Percentiles rank a stretch among this genome's conserved stretches.
Conservation (phyloP, 2,888 invertebrate species). For the Lordiphosa fenestrarum region DNA sequence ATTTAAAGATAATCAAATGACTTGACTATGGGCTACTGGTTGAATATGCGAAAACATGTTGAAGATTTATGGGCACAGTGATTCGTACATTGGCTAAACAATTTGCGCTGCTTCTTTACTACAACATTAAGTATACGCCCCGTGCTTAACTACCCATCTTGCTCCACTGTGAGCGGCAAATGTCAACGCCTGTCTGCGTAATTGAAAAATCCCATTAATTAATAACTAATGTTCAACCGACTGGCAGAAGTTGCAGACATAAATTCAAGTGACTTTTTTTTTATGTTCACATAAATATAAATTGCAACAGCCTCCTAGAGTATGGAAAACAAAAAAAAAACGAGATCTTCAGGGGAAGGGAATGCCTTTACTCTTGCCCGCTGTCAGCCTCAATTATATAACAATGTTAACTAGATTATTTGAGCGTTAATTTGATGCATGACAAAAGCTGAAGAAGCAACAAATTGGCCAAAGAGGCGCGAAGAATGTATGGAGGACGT, state of each 20-base stretch:
- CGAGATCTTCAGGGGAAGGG: constrained; percentile 2
- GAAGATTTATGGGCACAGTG: constrained; percentile 21
- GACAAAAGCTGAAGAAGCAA: constrained; percentile 53
- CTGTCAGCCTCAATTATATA: constrained; percentile 68
- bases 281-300: constrained; percentile 54
- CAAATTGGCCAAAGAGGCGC: constrained; percentile 68
- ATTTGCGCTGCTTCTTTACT: constrained; percentile 16
- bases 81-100: background rate
- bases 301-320: constrained; percentile 33
- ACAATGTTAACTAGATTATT: constrained; percentile 65
- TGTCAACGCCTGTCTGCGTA: constrained; percentile 66
- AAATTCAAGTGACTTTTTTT: constrained; percentile 40
- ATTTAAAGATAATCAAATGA: constrained; percentile 38
- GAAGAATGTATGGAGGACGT: constrained; percentile 32
- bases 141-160: background rate
- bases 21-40: constrained; percentile 12
- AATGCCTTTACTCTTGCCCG: constrained; percentile 20
- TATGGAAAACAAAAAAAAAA: background rate
- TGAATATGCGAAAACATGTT: background rate
- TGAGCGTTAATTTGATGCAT: constrained; percentile 67
- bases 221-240: constrained; percentile 42
- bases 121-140: too few species aligned
- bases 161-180: constrained; percentile 50
- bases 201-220: constrained; percentile 69
- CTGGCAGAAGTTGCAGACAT: constrained; percentile 33